A percentile compares a stretch with the other conserved stretches of the same genome.
These are phyloP conservation scores for Molorchus minor DNA, from an alignment of 2,888 invertebrate species.

Conservation along the genomic window DNA sequence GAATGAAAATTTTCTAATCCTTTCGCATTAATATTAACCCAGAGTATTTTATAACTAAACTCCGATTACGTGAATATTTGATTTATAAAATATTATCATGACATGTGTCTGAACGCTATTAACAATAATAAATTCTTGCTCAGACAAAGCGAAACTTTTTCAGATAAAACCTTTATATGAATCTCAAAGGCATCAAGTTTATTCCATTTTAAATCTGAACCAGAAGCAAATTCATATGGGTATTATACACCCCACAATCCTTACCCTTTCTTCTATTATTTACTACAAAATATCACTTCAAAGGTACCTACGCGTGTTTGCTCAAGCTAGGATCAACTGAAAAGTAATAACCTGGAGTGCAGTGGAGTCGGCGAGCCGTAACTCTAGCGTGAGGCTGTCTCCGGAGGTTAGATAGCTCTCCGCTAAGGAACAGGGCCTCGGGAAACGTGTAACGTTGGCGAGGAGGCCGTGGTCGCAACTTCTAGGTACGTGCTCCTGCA, in stretches of 20 bases:
- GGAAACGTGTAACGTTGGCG: slow-evolving; percentile 64
- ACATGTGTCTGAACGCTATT: too few relatives aligned
- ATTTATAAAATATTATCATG: too few relatives aligned
- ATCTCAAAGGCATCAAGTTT: too few relatives aligned
- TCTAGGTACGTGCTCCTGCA: slow-evolving; percentile 84
- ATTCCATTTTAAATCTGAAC: neutral
- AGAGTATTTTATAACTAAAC: too few relatives aligned
- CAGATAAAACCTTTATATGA: too few relatives aligned
- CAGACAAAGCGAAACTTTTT: too few relatives aligned
- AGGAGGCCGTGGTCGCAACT: slow-evolving; percentile 86
- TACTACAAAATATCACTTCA: slow-evolving; percentile 6
- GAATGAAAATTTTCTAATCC: too few relatives aligned
- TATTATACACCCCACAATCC: neutral
- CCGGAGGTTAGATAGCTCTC: slow-evolving; percentile 87
- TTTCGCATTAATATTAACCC: too few relatives aligned
- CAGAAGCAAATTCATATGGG: neutral
- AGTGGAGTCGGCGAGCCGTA: slow-evolving; percentile 83
- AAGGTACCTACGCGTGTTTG: slow-evolving; percentile 3
- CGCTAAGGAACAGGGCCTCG: slow-evolving; percentile 77
- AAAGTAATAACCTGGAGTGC: slow-evolving; percentile 76
- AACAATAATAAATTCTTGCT: too few relatives aligned
- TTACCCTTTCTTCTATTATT: neutral
- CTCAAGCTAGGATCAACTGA: slow-evolving; percentile 4
- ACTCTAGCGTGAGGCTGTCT: slow-evolving; percentile 81
- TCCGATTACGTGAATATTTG: too few relatives aligned